Percentiles rank a stretch among this genome's conserved stretches.
Conservation (phyloP, 1,140 invertebrate species). For the Hesperophylax magnus region DNA sequence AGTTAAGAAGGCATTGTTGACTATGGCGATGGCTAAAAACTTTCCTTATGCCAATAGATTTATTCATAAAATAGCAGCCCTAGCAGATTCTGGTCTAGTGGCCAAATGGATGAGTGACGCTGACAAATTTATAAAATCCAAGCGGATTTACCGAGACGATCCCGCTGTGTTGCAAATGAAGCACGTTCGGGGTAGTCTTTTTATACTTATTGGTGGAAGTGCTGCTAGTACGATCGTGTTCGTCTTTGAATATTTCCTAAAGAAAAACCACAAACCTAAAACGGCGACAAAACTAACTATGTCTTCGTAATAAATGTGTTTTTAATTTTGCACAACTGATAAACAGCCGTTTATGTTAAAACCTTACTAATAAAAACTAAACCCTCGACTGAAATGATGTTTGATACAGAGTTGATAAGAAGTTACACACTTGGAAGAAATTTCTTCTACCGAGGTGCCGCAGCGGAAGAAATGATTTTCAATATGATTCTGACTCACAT, state of each 20-base stretch:
- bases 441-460: too few relatives aligned
- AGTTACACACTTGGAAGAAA: too few relatives aligned
- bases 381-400: too few relatives aligned
- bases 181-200: conserved; percentile 11
- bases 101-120: conserved; percentile 4
- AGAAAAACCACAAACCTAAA: too few relatives aligned
- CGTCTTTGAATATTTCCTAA: background rate
- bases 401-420: too few relatives aligned
- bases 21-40: background rate
- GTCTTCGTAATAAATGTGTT: too few relatives aligned
- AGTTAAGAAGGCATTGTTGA: background rate
- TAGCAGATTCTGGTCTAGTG: conserved; percentile 1
- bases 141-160: background rate
- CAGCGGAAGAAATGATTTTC: too few relatives aligned
- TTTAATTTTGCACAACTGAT: too few relatives aligned
- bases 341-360: too few relatives aligned
- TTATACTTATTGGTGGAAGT: background rate
- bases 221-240: background rate
- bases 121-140: background rate
- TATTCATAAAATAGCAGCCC: background rate
- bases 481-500: too few relatives aligned
- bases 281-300: too few relatives aligned
- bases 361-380: too few relatives aligned
- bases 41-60: conserved; percentile 12
- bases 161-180: conserved; percentile 16